Evolutionary conservation across 2,888 invertebrate genomes (phyloP), one percentile per base, ranked within the genome.

Genomic region (Andrena haemorrhoa): DNA sequence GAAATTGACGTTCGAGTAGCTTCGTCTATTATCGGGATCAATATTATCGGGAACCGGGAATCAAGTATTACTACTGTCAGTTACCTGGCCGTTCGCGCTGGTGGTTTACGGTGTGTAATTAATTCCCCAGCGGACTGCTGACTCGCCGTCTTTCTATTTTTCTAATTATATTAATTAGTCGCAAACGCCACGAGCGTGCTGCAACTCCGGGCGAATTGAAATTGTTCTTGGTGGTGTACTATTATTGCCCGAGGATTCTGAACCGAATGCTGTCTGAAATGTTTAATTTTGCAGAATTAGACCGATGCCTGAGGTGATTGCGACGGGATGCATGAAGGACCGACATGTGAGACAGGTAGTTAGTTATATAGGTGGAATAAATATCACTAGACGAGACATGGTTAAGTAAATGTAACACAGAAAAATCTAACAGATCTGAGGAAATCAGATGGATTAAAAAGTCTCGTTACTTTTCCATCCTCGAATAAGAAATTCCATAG

Each of bases 1-100:
- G 85, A 89, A 89, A 89, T 86, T 84, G 84, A 88, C 88, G 82
- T 79, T 74, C 51, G 82, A 82, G 77, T 71, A 74, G 74, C 65
- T 82, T 70, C 77, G 69, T 75, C 70, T 72, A 71, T 82, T 83
- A 77, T 65, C 73, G 60, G 66, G 63, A 76, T 83, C 82, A 83
- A 76, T 69, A 73, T 68, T 76, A 76, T 70, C 76, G 64, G 53
- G 69, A 64, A 73, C 79, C 63, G 69, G 58, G 56, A 51, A 72
- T 69, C 71, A 68, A 61, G 60, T 33, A 60, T 63, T 73, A 47
- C 58, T 41, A 20, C 56, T 41, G 63, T 73, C 64, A 70, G 75
- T 71, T 61, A 61, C 23, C 65, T 56, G 47, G 26, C 10, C 26
- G 35, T 31, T 53, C 8, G 41, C 33, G n/a, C 16, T 6, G 6